Conservation (phyloP, 2,113 vertebrate genomes). For the Xenopus laevis region DNA sequence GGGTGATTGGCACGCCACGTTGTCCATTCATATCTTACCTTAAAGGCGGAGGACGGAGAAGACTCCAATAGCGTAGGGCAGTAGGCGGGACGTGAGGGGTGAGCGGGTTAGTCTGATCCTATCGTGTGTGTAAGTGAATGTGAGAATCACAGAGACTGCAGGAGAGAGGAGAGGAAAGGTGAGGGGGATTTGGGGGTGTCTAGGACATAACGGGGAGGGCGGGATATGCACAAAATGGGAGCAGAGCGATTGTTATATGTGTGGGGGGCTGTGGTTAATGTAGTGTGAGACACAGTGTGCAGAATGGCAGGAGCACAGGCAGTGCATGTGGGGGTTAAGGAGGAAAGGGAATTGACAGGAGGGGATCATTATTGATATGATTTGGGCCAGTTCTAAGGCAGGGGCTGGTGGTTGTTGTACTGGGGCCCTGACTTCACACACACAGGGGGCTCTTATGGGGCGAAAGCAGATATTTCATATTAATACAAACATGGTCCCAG, state of each 20-base stretch:
- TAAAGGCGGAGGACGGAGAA: conserved; percentile 40
- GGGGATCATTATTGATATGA: neutral
- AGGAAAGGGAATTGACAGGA: neutral
- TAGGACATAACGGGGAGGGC: accelerated
- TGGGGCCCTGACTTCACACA: too few relatives aligned
- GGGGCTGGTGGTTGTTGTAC: too few relatives aligned
- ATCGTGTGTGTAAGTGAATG: conserved; percentile 41
- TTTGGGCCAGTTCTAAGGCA: too few relatives aligned
- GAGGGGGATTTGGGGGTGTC: neutral
- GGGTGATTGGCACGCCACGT: conserved; percentile 5
- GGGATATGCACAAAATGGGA: neutral
- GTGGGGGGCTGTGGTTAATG: too few relatives aligned
- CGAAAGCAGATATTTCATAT: too few relatives aligned
- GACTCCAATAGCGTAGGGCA: conserved; percentile 40
- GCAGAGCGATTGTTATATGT: neutral
- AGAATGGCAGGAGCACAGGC: neutral
- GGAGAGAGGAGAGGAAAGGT: conserved; percentile 11
- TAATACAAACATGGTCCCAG: too few relatives aligned
- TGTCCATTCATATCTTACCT: neutral
- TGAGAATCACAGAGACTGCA: neutral
- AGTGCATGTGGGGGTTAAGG: too few relatives aligned
- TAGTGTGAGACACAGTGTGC: neutral
- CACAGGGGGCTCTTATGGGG: too few relatives aligned
- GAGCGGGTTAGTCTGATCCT: conserved; percentile 9
- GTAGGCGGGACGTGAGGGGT: neutral